Conservation (phyloP, 2,113 vertebrate genomes). For the Corapipo altera region DNA sequence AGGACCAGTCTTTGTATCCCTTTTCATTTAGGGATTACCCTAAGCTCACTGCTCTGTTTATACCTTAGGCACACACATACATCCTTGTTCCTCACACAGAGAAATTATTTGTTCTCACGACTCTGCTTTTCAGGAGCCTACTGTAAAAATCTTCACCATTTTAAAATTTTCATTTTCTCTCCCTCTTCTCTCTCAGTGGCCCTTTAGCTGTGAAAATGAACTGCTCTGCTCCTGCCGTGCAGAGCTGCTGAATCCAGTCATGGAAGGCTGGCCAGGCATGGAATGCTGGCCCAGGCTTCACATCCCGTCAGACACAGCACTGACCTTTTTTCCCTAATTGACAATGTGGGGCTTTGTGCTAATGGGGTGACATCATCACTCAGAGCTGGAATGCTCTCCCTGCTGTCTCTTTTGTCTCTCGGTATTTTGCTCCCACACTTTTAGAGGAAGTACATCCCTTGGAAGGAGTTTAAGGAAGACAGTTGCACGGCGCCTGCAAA, state of each 20-base stretch:
- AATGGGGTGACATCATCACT: conserved; percentile 16
- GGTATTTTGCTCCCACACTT: conserved; percentile 24
- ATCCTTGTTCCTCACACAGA: background rate
- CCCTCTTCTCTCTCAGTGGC: background rate
- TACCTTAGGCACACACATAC: conserved; percentile 22
- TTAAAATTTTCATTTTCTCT: background rate
- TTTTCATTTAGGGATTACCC: conserved; percentile 47
- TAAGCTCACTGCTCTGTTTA: conserved; percentile 14
- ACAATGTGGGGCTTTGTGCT: conserved; percentile 49
- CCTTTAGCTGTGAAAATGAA: background rate
- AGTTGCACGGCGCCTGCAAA: background rate
- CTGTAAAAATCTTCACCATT: background rate
- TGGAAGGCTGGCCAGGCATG: background rate
- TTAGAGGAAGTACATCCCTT: background rate
- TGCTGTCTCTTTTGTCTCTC: conserved; percentile 12
- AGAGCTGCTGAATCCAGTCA: background rate
- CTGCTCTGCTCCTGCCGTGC: background rate
- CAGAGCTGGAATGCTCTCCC: conserved; percentile 18
- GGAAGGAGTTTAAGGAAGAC: background rate
- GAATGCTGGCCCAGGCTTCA: background rate
- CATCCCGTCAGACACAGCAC: background rate
- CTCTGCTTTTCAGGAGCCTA: background rate
- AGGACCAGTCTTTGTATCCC: conserved; percentile 10
- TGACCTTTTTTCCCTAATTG: conserved; percentile 32
- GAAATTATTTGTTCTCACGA: conserved; percentile 7